Evolutionary conservation across 2,888 invertebrate species (phyloP).

Genomic region (Heliconius erato): DNA sequence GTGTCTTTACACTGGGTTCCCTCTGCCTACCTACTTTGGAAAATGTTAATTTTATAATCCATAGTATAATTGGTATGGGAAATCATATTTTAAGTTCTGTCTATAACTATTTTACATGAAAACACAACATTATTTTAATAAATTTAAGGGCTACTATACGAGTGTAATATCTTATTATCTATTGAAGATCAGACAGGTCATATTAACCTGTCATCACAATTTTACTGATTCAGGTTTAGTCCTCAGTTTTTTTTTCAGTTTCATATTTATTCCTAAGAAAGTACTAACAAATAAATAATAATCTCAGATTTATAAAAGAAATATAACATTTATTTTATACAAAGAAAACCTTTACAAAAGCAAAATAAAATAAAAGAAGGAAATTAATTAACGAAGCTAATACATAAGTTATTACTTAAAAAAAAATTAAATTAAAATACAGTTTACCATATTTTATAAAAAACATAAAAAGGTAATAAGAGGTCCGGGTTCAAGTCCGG

Average conservation of each 20-base stretch:
- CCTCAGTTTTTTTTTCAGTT: not conserved
- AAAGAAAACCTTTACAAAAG: not conserved
- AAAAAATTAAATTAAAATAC: not conserved
- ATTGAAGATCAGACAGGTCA: not conserved
- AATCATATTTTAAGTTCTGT: not conserved
- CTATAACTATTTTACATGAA: not conserved
- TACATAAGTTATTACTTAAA: not conserved
- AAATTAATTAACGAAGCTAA: not conserved
- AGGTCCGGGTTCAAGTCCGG: too few relatives aligned
- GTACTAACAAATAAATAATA: not conserved
- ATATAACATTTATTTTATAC: not conserved
- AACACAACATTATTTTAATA: not conserved
- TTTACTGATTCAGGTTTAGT: not conserved
- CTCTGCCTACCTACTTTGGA: too few relatives aligned
- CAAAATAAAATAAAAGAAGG: too few relatives aligned
- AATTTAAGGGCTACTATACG: not conserved
- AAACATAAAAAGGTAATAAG: too few relatives aligned
- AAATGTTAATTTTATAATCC: not conserved
- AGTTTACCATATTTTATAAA: too few relatives aligned
- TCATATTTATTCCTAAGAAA: not conserved
- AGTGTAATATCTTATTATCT: not conserved
- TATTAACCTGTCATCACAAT: too few relatives aligned
- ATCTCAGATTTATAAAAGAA: not conserved
- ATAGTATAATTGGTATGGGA: not conserved
- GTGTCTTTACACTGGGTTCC: too few relatives aligned